phyloP scores from a whole-genome alignment of 2,888 invertebrate genomes.

The Drosophila bunnanda region DNA sequence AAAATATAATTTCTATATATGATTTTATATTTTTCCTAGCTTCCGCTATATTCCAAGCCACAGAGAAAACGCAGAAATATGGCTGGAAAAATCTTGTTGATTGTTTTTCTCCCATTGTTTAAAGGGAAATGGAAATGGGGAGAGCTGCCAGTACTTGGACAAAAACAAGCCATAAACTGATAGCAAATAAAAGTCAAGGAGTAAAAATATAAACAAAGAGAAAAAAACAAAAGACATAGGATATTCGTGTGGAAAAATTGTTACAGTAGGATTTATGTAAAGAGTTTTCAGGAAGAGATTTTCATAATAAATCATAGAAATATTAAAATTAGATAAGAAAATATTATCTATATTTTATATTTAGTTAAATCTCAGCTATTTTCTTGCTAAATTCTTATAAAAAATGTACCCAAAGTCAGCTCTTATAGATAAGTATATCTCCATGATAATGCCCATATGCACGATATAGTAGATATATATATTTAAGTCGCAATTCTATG shows the following conservation, averaged over 20 bases:
- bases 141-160: conserved; percentile 7
- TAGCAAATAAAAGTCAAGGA: conserved; percentile 26
- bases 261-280: conserved; percentile 16
- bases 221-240: conserved; percentile 19
- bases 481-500: conserved; percentile 44
- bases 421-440: background rate
- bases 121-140: background rate
- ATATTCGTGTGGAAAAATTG: conserved; percentile 27
- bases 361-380: background rate
- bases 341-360: background rate
- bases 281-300: background rate
- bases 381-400: background rate
- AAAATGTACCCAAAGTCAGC: background rate
- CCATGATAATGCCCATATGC: background rate
- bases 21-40: conserved; percentile 14
- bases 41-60: conserved; percentile 21
- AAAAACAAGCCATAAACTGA: conserved; percentile 49
- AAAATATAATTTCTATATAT: conserved; percentile 4
- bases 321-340: background rate
- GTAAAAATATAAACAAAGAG: conserved; percentile 23
- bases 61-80: conserved; percentile 33
- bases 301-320: background rate
- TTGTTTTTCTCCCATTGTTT: conserved; percentile 18
- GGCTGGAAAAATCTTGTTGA: conserved; percentile 26
- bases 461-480: conserved; percentile 8